Percentiles rank a stretch among this genome's conserved stretches.
phyloP scores from a whole-genome alignment of 1,140 invertebrate genomes.

The Tetramorium alpestre region DNA sequence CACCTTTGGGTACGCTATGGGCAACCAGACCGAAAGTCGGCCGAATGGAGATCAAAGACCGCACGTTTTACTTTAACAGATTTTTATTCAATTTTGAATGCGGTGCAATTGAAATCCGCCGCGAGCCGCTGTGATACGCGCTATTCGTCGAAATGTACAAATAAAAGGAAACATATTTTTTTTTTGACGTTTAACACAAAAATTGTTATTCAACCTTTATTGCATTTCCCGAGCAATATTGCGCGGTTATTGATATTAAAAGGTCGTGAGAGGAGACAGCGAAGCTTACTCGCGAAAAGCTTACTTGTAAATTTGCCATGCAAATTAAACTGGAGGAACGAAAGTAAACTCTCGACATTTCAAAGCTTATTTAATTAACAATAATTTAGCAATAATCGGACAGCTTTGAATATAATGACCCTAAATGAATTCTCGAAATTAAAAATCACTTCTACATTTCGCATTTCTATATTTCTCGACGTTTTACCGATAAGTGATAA shows the following conservation, averaged over 20 bases:
- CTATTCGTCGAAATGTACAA: neutral
- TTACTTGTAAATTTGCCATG: neutral
- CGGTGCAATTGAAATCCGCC: neutral
- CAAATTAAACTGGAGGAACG: neutral
- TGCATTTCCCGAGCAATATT: neutral
- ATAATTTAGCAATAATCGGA: constrained; percentile 6
- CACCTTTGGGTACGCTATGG: neutral
- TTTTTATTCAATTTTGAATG: constrained; percentile 13
- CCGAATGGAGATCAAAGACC: constrained; percentile 14
- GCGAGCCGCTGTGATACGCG: no score
- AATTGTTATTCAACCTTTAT: neutral
- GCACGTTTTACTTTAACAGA: neutral
- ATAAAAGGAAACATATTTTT: neutral
- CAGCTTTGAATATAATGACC: neutral
- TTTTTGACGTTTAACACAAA: neutral
- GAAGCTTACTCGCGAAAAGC: neutral
- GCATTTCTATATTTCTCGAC: neutral
- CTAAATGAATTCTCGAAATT: neutral
- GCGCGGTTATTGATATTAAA: neutral
- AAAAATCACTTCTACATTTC: neutral
- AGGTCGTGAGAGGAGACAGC: no score
- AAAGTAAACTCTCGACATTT: neutral
- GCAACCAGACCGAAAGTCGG: neutral
- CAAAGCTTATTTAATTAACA: constrained; percentile 9
- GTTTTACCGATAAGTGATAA: neutral